Conservation (phyloP, 2,888 invertebrate species). For the Leptinotarsa juncta region DNA sequence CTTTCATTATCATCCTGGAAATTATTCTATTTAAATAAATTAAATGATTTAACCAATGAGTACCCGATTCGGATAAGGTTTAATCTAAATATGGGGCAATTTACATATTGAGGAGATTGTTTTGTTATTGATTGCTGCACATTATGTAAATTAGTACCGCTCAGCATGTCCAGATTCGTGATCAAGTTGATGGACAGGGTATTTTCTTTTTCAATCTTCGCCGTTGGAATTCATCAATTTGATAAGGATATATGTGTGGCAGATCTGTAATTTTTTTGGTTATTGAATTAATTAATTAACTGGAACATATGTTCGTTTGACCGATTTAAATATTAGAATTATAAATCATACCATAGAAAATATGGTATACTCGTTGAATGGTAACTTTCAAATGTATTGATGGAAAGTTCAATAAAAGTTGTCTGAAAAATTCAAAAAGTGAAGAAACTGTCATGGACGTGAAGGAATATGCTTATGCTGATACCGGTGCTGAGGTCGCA, state of each 20-base stretch:
- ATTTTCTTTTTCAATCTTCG: background rate
- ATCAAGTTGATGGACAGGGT: conserved; percentile 13
- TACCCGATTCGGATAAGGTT: conserved; percentile 9
- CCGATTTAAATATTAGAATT: no score
- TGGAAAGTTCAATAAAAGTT: no score
- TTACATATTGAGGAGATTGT: conserved; percentile 37
- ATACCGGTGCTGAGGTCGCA: no score
- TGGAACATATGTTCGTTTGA: no score
- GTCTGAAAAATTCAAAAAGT: no score
- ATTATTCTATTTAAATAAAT: conserved; percentile 23
- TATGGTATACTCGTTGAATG: no score
- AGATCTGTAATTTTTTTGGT: background rate
- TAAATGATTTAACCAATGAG: conserved; percentile 15
- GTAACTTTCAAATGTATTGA: no score
- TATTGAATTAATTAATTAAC: background rate
- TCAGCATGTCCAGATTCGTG: conserved; percentile 16
- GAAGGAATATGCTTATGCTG: no score
- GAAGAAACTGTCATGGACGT: no score
- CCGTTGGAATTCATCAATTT: background rate
- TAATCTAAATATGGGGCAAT: conserved; percentile 30
- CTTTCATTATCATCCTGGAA: conserved; percentile 21
- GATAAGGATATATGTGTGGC: background rate
- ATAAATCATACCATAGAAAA: no score
- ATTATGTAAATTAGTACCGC: conserved; percentile 15
- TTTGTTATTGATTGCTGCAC: conserved; percentile 17